phyloP scores from a whole-genome alignment of 2,797 vertebrate genomes.

The Mormyrus hasselquistii region DNA sequence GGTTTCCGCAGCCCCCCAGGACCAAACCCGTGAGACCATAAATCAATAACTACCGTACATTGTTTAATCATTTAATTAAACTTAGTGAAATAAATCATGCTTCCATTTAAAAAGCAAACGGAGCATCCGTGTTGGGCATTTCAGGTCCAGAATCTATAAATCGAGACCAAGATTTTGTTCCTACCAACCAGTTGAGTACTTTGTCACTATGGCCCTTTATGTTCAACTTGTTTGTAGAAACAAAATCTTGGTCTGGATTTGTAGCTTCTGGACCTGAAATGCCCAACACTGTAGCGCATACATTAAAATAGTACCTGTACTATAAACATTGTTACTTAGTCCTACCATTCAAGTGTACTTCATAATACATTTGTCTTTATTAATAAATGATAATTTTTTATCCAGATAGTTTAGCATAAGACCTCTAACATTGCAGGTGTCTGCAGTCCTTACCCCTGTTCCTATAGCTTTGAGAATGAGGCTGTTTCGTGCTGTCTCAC shows the following conservation, averaged over 20 bases:
- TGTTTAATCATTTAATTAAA: not conserved
- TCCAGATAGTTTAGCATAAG: not conserved
- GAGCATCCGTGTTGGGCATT: not conserved
- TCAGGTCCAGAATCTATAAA: not conserved
- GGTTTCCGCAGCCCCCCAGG: constrained; percentile 83
- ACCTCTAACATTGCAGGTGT: not conserved
- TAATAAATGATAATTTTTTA: not conserved
- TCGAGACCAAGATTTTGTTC: not conserved
- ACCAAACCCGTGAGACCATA: constrained; percentile 67
- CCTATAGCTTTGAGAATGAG: constrained; percentile 74
- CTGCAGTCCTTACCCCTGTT: constrained; percentile 75
- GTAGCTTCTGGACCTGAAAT: not conserved
- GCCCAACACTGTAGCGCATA: not conserved
- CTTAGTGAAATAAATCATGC: not conserved
- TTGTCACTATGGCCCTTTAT: not conserved
- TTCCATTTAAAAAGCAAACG: not conserved
- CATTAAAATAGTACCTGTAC: not conserved
- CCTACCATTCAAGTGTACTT: not conserved
- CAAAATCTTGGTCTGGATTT: not conserved
- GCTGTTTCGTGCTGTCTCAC: constrained; percentile 69
- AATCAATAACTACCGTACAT: not conserved
- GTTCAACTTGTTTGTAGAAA: not conserved
- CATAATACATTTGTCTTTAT: not conserved
- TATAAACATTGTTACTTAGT: not conserved
- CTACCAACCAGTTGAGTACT: not conserved